Evolutionary conservation across 2,888 invertebrate genomes (phyloP), one percentile per base, ranked within the genome.

Genomic region (Patella pellucida): DNA sequence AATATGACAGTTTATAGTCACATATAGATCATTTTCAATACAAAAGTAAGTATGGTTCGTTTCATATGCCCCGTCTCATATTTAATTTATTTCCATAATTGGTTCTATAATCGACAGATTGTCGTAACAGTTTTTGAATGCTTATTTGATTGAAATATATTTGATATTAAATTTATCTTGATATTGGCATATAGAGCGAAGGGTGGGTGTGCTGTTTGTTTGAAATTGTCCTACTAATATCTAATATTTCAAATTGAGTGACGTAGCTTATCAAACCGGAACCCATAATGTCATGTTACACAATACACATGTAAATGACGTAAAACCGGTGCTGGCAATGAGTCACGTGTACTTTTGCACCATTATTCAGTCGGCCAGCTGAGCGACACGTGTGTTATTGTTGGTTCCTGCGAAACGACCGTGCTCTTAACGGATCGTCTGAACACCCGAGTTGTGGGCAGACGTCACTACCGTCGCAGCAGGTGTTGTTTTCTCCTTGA

Each of bases 321-420:
- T 41, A 23, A 62, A 23, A 62, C 62, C 62, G 23, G 19, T 62
- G 62, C 19, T 62, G 62, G 19, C 23, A 19, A 23, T 23, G 19
- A 23, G 62, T 23, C 62, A 23, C 62, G 62, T 62, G 62, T 23
- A 23, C 62, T 62, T 62, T 62, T 12, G 62, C 62, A 23, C 62
- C 62, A 23, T 62, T 62, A 62, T 62, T 62, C 23, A 62, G 62
- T 23, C 19, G 19, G 62, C 62, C 62, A 62, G 62, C 62, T 62
- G 62, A 62, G 62, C 19, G 62, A 14, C 62, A 62, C 62, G 62
- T 62, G 62, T 62, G 62, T 62, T 62, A 23, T 62, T 62, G 62
- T 62, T 62, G 62, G 62, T 62, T 19, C 62, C 23, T 19, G 23
- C 19, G 62, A 62, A 62, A 19, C 62, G 62, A 19, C 14, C 62